A percentile compares a stretch with the other conserved stretches of the same genome.
phyloP scores from a whole-genome alignment of 2,113 vertebrate species.

The Chaetura pelagica region DNA sequence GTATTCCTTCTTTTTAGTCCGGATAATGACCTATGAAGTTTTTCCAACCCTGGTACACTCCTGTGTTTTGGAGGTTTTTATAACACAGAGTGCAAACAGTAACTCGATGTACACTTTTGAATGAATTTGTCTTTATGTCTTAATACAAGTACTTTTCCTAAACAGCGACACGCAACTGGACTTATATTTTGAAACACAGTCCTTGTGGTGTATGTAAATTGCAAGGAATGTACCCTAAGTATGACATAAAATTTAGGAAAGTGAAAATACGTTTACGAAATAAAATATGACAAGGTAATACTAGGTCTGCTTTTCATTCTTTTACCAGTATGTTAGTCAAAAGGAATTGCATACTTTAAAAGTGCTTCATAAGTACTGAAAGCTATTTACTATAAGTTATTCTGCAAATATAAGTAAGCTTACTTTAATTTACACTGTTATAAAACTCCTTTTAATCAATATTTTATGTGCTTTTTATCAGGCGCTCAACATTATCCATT shows the following conservation, averaged over 20 bases:
- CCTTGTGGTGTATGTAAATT: not conserved
- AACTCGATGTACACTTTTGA: not conserved
- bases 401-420: not conserved
- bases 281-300: not conserved
- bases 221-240: not conserved
- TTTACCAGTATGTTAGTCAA: not conserved
- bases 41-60: not conserved
- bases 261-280: not conserved
- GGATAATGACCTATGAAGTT: not conserved
- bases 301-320: not conserved
- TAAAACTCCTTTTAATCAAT: not conserved
- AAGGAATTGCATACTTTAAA: not conserved
- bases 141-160: not conserved
- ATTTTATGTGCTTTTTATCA: not conserved
- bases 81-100: not conserved
- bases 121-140: not conserved
- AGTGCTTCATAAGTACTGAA: not conserved
- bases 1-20: conserved; percentile 51
- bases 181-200: not conserved
- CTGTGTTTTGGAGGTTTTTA: not conserved
- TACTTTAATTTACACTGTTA: not conserved
- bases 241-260: not conserved
- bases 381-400: not conserved
- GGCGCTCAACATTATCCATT: not conserved
- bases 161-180: not conserved